Percentiles rank a stretch among this genome's conserved stretches.
Evolutionary conservation across 2,113 vertebrate genomes (phyloP).

Genomic region (Mustela lutreola): DNA sequence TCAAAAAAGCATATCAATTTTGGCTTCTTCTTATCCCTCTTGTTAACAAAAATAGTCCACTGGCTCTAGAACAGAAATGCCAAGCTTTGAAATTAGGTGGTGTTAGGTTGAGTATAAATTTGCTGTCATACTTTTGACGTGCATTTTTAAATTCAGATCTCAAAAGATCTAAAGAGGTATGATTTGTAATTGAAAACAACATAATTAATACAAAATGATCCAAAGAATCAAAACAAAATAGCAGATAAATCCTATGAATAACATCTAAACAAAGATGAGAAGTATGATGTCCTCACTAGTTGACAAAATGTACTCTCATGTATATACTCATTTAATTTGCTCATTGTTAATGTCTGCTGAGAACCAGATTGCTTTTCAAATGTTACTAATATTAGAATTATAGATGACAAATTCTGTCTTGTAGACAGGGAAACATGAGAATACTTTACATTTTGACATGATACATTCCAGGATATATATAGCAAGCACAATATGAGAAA

Average conservation of each 20-base stretch:
- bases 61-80: background rate
- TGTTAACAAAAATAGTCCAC: conserved; percentile 33
- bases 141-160: conserved; percentile 48
- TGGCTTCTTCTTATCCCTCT: conserved; percentile 7
- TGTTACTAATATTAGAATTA: background rate
- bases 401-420: background rate
- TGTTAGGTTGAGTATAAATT: background rate
- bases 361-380: conserved; percentile 16
- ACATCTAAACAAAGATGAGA: conserved; percentile 7
- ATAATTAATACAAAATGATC: conserved; percentile 45
- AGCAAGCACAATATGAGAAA: background rate
- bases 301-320: background rate
- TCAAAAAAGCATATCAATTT: conserved; percentile 1
- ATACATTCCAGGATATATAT: background rate
- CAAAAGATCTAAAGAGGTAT: background rate
- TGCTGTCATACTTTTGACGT: conserved; percentile 48
- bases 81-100: conserved; percentile 33
- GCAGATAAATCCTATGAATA: background rate
- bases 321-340: background rate
- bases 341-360: background rate
- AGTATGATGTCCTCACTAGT: background rate
- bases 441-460: conserved; percentile 16
- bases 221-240: conserved; percentile 39
- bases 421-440: background rate
- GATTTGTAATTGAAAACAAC: conserved; percentile 43